A percentile compares a stretch with the other conserved stretches of the same genome.
Evolutionary conservation across 2,888 invertebrate species (phyloP).

Genomic region (Lathronympha strigana): DNA sequence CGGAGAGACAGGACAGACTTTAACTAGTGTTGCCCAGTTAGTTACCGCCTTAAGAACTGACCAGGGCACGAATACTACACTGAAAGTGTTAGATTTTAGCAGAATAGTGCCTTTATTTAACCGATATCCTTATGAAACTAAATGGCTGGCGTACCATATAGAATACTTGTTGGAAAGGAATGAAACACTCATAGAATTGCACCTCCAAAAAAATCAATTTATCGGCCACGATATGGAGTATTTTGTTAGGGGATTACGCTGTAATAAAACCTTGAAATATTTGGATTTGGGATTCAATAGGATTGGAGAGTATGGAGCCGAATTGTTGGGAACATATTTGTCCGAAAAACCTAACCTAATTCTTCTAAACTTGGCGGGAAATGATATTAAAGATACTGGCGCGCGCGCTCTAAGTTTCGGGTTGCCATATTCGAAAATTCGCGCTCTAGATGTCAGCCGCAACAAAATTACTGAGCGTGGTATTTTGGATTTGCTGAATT

Average conservation of each 20-base stretch:
- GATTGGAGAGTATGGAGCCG: slow-evolving; percentile 85
- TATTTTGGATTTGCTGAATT: slow-evolving; percentile 79
- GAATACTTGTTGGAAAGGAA: slow-evolving; percentile 72
- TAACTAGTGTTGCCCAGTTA: slow-evolving; percentile 82
- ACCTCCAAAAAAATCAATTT: slow-evolving; percentile 85
- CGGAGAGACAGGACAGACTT: slow-evolving; percentile 83
- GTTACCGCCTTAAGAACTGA: slow-evolving; percentile 74
- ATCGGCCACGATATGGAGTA: slow-evolving; percentile 85
- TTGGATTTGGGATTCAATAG: slow-evolving; percentile 85
- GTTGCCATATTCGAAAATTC: slow-evolving; percentile 83
- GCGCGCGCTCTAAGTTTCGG: slow-evolving; percentile 82
- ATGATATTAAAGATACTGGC: slow-evolving; percentile 82
- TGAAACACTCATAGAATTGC: slow-evolving; percentile 77
- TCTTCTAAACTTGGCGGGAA: slow-evolving; percentile 82
- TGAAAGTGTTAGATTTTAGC: slow-evolving; percentile 72
- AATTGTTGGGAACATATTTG: slow-evolving; percentile 81
- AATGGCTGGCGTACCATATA: slow-evolving; percentile 80
- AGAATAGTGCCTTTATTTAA: slow-evolving; percentile 67
- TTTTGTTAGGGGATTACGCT: slow-evolving; percentile 76
- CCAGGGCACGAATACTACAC: slow-evolving; percentile 61
- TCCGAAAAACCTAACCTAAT: slow-evolving; percentile 74
- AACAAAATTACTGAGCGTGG: slow-evolving; percentile 83
- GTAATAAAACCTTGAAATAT: slow-evolving; percentile 80
- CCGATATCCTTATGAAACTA: slow-evolving; percentile 71
- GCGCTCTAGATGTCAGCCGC: slow-evolving; percentile 82